These are phyloP conservation scores for Apodemia zela DNA, from an alignment of 2,888 invertebrate species.

Conservation along the genomic window DNA sequence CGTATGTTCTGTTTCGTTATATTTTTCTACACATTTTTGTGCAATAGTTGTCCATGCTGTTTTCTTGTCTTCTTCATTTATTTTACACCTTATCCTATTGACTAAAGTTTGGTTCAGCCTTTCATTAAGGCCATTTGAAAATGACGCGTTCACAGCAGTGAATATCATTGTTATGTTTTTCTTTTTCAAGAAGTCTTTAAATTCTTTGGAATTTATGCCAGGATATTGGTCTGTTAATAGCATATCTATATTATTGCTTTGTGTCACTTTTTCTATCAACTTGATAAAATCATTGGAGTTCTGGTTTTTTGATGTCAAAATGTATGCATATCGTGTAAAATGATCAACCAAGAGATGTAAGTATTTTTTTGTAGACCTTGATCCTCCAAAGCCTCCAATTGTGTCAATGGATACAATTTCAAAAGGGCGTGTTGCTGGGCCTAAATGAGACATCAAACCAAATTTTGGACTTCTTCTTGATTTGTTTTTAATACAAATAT, in stretches of 20 bases:
- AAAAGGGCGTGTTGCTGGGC: conserved; percentile 32
- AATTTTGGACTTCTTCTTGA: conserved; percentile 22
- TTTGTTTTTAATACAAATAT: not conserved
- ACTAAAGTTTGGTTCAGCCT: conserved; percentile 18
- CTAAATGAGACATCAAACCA: conserved; percentile 35
- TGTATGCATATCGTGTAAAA: conserved; percentile 22
- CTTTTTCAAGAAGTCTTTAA: conserved; percentile 22
- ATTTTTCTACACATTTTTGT: conserved; percentile 37
- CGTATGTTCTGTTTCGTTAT: conserved; percentile 40
- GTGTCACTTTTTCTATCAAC: not conserved
- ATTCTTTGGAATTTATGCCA: conserved; percentile 14
- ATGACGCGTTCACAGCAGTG: conserved; percentile 38
- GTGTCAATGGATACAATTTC: conserved; percentile 33
- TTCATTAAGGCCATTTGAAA: conserved; percentile 36
- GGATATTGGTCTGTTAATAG: conserved; percentile 28
- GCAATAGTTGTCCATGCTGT: conserved; percentile 39
- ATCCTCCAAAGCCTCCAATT: conserved; percentile 35
- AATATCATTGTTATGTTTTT: conserved; percentile 37
- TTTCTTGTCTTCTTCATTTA: conserved; percentile 30
- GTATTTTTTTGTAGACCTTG: conserved; percentile 34
- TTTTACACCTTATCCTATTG: conserved; percentile 30
- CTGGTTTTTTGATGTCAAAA: not conserved
- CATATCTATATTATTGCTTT: not conserved
- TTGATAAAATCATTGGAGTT: not conserved
- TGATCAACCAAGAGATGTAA: not conserved